Base-by-base conservation (phyloP, 92 coral and sea anemone genomes). In the Actinostola sp. region DNA sequence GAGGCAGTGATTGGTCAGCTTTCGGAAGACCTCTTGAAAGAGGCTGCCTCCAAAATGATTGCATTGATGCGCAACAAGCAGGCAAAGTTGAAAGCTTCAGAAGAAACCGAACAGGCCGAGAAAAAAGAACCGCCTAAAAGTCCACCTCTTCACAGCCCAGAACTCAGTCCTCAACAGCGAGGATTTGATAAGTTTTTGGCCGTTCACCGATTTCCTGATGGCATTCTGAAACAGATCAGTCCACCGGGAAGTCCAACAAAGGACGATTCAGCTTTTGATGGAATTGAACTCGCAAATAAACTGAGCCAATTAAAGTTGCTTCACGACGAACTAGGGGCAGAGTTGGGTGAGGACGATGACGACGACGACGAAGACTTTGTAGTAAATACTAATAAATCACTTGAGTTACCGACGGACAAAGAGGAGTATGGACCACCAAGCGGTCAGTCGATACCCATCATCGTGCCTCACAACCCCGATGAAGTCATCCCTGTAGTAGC, bases 21-120 rank as follows among this genome's bases (percentile, higher is more conserved):
- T 13, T 87, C 97, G 1, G 97, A 95, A 39, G 85, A 88, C 20
- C 70, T 95, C 21, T 75, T 95, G 1, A 81, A 82, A 67, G 97
- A 95, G 51, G 99, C 99, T 14, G 92, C 90, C 0, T 41, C 93
- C 10, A 97, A 95, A 63, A 95, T 95, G 96, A 89, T 95, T 45
- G 64, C 77, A 8, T 82, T 95, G 14, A 88, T 87, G 93, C 76
- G 83, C 41, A 71, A 75, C 61, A 70, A 87, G 53, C 88, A 73
- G 52, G 92, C 71, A 36, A 85, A 82, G 58, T 41, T 68, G 23
- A n/a, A 74, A 17, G 29, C 53, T 43, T 38, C 25, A 44, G 75
- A 75, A 19, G 36, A 67, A 27, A 50, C 63, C 1, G 59, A 57
- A 23, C 71, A 30, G 26, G 30, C 71, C 17, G 75, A 51, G 13